Conservation (phyloP, 37 sponge, comb jelly and placozoan species). For the Beroe ovata region DNA sequence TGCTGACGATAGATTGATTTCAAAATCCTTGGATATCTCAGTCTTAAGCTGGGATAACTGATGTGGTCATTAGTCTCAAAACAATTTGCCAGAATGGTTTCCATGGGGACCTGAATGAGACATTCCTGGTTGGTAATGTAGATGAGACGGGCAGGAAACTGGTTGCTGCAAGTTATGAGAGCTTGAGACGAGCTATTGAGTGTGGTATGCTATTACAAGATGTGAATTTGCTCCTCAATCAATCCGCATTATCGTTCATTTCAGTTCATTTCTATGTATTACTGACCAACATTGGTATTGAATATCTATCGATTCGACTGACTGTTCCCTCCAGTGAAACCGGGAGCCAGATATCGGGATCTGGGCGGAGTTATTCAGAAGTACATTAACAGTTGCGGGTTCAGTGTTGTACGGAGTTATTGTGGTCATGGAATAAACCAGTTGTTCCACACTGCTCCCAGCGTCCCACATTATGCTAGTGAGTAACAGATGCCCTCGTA, state of each 20-base stretch:
- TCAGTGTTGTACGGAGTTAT: conserved; percentile 87
- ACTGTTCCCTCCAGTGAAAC: too few species aligned
- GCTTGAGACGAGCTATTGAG: conserved; percentile 80
- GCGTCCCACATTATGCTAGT: conserved; percentile 94
- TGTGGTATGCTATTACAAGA: conserved; percentile 73
- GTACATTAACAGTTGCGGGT: conserved; percentile 79
- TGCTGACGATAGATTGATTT: too few species aligned
- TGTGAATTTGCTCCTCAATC: too few species aligned
- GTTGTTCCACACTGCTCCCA: conserved; percentile 90
- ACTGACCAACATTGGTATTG: neutral
- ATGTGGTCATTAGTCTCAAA: too few species aligned
- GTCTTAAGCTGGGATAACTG: too few species aligned
- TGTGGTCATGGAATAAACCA: conserved; percentile 96
- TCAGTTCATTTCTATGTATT: too few species aligned
- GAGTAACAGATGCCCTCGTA: too few species aligned
- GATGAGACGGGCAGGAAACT: conserved; percentile 77
- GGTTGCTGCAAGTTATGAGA: conserved; percentile 83
- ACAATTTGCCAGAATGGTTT: conserved; percentile 73
- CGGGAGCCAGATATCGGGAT: conserved; percentile 84
- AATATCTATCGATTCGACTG: too few species aligned
- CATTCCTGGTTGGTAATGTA: conserved; percentile 87
- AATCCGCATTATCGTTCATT: too few species aligned
- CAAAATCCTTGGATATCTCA: too few species aligned
- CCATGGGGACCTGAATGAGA: conserved; percentile 97
- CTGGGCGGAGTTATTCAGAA: conserved; percentile 86